Conservation (phyloP, 2,797 vertebrate genomes). For the Lacerta viridis region DNA sequence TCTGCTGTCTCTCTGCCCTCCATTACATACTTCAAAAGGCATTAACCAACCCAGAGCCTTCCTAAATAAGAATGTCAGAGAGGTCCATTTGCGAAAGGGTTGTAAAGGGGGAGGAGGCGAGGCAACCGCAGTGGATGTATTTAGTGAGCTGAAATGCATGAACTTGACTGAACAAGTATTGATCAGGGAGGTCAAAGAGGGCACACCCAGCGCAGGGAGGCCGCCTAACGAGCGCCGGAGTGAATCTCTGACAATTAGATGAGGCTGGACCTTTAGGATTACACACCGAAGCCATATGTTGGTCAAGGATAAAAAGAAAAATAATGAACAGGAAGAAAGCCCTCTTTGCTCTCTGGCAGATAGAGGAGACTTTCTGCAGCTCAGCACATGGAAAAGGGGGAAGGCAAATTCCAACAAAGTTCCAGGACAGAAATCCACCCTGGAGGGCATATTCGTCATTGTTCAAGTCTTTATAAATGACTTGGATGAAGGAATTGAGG, state of each 20-base stretch:
- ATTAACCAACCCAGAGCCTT: neutral
- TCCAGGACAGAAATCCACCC: conserved; percentile 28
- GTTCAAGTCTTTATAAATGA: too few species aligned
- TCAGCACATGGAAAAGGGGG: neutral
- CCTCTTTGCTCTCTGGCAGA: neutral
- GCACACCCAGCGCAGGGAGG: conserved; percentile 41
- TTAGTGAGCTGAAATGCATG: conserved; percentile 39
- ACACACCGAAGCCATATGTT: neutral
- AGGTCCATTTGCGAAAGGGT: conserved; percentile 37
- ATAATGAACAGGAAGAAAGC: conserved; percentile 9
- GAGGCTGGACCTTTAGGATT: conserved; percentile 30
- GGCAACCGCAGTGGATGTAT: neutral
- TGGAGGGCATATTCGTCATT: conserved; percentile 28
- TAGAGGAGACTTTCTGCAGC: conserved; percentile 28
- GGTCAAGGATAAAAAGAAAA: conserved; percentile 27
- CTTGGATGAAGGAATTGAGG: too few species aligned
- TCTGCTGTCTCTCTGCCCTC: conserved; percentile 25
- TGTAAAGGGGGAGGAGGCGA: conserved; percentile 1
- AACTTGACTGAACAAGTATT: conserved; percentile 62
- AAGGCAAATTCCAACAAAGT: neutral
- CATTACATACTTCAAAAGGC: conserved; percentile 44
- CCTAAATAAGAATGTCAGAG: conserved; percentile 29
- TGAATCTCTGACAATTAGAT: conserved; percentile 9
- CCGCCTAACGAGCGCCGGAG: conserved; percentile 54
- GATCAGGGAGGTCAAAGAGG: conserved; percentile 63